Evolutionary conservation across 2,113 vertebrate species (phyloP).

Genomic region (Prunella fulvescens): DNA sequence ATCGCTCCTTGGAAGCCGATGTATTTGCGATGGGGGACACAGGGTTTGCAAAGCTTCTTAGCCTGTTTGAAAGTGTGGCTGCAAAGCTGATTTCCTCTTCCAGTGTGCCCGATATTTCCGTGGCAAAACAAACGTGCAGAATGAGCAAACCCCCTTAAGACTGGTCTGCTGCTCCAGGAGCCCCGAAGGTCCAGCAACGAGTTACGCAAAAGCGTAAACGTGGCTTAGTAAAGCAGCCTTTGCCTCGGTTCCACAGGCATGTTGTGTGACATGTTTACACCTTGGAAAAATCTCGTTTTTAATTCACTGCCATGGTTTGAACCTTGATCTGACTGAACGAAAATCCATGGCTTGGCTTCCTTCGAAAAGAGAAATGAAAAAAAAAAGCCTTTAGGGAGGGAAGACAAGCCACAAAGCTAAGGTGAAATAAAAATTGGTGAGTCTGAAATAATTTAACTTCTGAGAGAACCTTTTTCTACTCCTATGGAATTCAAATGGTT

Average conservation of each 20-base stretch:
- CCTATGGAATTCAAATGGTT: background rate
- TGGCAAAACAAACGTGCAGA: background rate
- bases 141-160: background rate
- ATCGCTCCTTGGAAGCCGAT: background rate
- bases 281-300: background rate
- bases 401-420: background rate
- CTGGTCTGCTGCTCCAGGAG: background rate
- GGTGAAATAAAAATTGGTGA: background rate
- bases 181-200: background rate
- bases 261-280: background rate
- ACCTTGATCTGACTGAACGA: background rate
- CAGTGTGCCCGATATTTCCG: background rate
- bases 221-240: background rate
- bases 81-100: background rate
- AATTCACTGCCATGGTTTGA: background rate
- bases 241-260: fast-evolving
- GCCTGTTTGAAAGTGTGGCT: background rate
- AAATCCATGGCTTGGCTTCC: background rate
- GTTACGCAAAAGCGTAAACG: background rate
- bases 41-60: background rate
- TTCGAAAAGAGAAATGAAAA: background rate
- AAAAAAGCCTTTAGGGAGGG: background rate
- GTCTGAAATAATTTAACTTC: background rate
- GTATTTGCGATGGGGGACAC: background rate
- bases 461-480: background rate